Conservation (phyloP, 92 coral and sea anemone species). For the Epizoanthus ramosus region DNA sequence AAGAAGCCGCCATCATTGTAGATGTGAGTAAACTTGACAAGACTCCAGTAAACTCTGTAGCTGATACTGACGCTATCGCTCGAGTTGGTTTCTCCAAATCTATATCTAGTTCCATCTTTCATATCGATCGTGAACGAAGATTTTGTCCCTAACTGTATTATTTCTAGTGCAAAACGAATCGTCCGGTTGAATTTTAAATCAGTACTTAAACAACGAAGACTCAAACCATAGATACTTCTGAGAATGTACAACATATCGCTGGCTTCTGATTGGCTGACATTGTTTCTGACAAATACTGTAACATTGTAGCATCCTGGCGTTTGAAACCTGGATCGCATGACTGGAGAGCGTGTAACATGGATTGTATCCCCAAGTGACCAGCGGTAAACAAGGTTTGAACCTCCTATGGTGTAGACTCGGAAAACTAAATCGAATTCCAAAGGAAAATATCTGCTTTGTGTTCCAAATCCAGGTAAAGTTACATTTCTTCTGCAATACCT, state of each 20-base stretch:
- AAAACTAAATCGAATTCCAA: background rate
- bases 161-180: background rate
- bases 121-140: slow-evolving; percentile 8
- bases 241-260: background rate
- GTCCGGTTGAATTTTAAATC: background rate
- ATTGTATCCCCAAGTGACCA: background rate
- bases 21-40: background rate
- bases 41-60: background rate
- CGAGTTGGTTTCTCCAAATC: background rate
- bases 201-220: slow-evolving; percentile 2
- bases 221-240: background rate
- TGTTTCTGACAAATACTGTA: slow-evolving; percentile 1
- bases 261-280: slow-evolving; percentile 14
- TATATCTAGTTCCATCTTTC: slow-evolving; percentile 15
- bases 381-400: background rate
- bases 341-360: background rate
- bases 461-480: background rate
- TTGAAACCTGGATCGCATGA: background rate
- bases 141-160: background rate
- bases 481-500: background rate
- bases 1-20: background rate
- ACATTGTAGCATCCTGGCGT: background rate
- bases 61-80: background rate
- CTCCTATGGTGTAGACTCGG: background rate
- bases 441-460: background rate